Base-by-base conservation (phyloP, 2,113 vertebrate genomes). In the Festucalex cinctus region DNA sequence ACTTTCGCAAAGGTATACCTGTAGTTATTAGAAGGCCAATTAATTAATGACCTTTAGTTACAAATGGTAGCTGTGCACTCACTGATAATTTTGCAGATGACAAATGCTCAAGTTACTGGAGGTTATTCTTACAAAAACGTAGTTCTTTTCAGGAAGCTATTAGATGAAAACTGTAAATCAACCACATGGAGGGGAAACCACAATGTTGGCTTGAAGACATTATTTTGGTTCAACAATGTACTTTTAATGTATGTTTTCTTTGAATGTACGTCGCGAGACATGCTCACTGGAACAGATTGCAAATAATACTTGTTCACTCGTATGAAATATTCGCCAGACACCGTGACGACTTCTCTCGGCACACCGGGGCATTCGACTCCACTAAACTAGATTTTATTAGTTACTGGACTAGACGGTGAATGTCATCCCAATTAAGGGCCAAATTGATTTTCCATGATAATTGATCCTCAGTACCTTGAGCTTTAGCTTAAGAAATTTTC, bases 171-270 rank as follows among this genome's bases (percentile, higher is more conserved):
- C 60, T 9, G 37, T 16, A 62, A 62, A 14, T 62, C 22, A 43
- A 43, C 37, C 39, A 26, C 37, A 14, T 43, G 20, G 43, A 13
- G 20, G 8, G 3, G 22, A 43, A 43, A 62, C 60, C 60, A 62
- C 60, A 62, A 24, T 9, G 37, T n/a, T 60, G 35, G 58, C 58
- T 26, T 43, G 22, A 14, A 43, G 9, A 43, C 60, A 17, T 62
- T 24, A 62, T 16, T 62, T 62, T 43, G 8, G 12, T 12, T 17
- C 39, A 8, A 41, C n/a, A 16, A 62, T 62, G 37, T 62, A 43
- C 39, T 62, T 43, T 43, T 43, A 62, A 62, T 43, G 22, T n/a
- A 16, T 62, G 37, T 62, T 62, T 62, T 62, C 60, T 43, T 62
- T 24, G 26, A 43, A 43, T 26, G 37, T 26, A n/a, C 39, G n/a